Evolutionary conservation across 2,113 vertebrate species (phyloP), one percentile per base, ranked within the genome.

Genomic region (Corythaeola cristata): DNA sequence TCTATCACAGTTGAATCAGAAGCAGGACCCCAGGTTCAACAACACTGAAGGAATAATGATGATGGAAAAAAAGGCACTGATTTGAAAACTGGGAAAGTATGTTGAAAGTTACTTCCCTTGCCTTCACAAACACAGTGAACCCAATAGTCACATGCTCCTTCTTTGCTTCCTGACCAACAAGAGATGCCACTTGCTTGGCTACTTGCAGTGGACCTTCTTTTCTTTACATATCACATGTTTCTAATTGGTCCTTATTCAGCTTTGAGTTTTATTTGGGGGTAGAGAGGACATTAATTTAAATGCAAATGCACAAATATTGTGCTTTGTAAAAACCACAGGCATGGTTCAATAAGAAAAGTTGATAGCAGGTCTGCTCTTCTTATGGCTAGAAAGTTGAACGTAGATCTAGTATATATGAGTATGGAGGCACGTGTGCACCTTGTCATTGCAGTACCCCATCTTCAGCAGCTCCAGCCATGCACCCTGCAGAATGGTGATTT

Each of bases 391-490:
- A 66, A 33, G 45, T 3, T 49, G 23, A 64, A 26, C 9, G 5
- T 0, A 2, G 30, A 13, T n/a, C 47, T 67, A 10, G 15, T 5
- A 26, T 14, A 4, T 1, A 8, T 6, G 24, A 49, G 23, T 37
- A 39, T 0, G 1, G 11, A 16, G 59, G n/a, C 47, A 32, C 1
- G 1, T 3, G 35, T 32, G 30, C 14, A 37, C 23, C 23, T 27
- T 35, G 53, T 11, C 68, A 35, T 18, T 37, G 44, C 59, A 47
- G 8, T 44, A 72, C 21, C 64, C 33, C 12, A 12, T 1, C 27
- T 58, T 27, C 0, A 1, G 60, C 32, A 89, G 14, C 27, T 56
- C 68, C 80, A 68, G 35, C 62, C 72, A 26, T 0, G 0, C 0
- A 0, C 74, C 22, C 35, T 77, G 45, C 26, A 58, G 59, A 71